Evolutionary conservation across 2,113 vertebrate genomes (phyloP).

Genomic region (Emberiza fucata): DNA sequence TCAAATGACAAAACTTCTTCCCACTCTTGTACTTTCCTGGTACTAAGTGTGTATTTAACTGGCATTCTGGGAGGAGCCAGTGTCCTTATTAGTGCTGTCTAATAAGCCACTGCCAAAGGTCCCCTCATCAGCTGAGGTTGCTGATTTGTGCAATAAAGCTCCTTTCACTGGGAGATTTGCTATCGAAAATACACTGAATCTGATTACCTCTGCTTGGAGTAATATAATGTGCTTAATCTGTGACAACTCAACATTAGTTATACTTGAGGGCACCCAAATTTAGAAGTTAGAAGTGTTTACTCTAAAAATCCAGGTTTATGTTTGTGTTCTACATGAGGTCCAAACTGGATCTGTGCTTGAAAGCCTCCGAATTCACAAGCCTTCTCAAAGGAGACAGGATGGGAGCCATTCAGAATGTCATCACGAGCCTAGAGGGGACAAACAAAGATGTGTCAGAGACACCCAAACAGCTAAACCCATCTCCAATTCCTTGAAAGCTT

Average conservation of each 20-base stretch:
- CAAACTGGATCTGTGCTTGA: constrained; percentile 98
- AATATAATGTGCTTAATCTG: neutral
- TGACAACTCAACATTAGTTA: neutral
- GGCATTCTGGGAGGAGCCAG: neutral
- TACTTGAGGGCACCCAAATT: neutral
- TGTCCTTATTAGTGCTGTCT: neutral
- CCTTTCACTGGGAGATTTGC: neutral
- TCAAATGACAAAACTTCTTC: neutral
- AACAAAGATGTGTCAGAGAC: neutral
- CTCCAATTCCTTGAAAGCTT: neutral
- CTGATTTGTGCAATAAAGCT: neutral
- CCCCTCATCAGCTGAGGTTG: neutral
- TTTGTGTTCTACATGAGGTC: constrained; percentile 96
- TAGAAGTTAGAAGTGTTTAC: constrained; percentile 76
- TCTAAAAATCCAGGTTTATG: constrained; percentile 98
- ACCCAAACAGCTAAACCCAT: neutral
- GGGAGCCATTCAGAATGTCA: constrained; percentile 97
- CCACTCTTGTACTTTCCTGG: neutral
- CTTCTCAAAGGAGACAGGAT: constrained; percentile 98
- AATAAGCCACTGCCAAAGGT: neutral
- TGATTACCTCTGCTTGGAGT: neutral
- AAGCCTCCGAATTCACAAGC: constrained; percentile 97
- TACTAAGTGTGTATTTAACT: neutral
- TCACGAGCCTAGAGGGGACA: constrained; percentile 85
- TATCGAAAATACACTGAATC: neutral